These are phyloP conservation scores for Suncus etruscus DNA, from an alignment of 2,113 vertebrate genomes.

Conservation along the genomic window DNA sequence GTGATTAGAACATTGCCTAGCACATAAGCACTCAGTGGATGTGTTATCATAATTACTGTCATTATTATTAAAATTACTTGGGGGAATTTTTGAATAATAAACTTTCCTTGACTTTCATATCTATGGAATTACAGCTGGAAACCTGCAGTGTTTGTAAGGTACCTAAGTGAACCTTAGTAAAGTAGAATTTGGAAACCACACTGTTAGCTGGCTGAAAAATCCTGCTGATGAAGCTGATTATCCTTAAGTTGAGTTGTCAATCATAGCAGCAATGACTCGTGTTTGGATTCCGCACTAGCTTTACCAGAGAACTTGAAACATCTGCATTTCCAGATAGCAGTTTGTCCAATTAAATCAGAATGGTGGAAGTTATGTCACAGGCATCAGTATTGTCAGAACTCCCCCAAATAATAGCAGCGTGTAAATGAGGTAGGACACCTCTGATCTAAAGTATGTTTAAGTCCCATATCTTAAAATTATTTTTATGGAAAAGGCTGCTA, in stretches of 20 bases:
- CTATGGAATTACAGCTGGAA: neutral
- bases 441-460: slow-evolving; percentile 62
- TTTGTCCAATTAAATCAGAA: neutral
- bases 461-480: slow-evolving; percentile 23
- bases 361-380: neutral
- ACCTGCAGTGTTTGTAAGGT: neutral
- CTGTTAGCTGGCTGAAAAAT: neutral
- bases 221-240: neutral
- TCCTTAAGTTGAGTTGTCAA: neutral
- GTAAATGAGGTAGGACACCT: slow-evolving; percentile 6
- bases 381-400: slow-evolving; percentile 4
- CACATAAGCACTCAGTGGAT: neutral
- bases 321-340: neutral
- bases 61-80: slow-evolving; percentile 26
- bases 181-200: neutral
- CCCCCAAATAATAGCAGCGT: neutral
- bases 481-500: slow-evolving; percentile 59
- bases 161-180: neutral
- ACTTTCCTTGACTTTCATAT: neutral
- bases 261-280: neutral
- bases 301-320: neutral
- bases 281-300: neutral
- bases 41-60: neutral
- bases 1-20: neutral
- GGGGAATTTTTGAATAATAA: neutral